Evolutionary conservation across 1,140 invertebrate genomes (phyloP).

Genomic region (Prorops nasuta): DNA sequence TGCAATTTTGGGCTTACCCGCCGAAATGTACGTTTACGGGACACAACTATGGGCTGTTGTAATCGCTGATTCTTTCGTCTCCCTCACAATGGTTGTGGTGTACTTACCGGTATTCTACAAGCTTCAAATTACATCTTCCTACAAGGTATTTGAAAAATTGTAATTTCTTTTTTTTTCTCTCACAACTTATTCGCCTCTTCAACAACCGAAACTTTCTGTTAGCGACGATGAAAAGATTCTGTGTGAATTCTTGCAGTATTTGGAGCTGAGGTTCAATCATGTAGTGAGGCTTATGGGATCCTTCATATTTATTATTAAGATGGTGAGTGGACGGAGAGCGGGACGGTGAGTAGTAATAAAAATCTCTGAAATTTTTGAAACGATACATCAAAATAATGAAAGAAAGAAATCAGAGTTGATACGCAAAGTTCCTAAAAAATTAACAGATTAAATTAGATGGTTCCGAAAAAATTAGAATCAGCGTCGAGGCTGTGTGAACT

Average conservation of each 20-base stretch:
- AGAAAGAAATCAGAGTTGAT: no score
- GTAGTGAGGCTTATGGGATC: constrained; percentile 66
- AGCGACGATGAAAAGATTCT: no score
- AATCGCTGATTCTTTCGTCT: constrained; percentile 68
- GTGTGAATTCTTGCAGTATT: constrained; percentile 71
- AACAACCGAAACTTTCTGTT: no score
- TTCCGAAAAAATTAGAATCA: no score
- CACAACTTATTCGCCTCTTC: no score
- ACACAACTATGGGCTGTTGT: constrained; percentile 74
- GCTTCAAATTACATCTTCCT: constrained; percentile 78
- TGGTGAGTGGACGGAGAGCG: constrained; percentile 41
- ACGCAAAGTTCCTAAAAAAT: no score
- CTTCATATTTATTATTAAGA: constrained; percentile 64
- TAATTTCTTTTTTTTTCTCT: neutral
- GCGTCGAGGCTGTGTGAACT: no score
- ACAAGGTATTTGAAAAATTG: constrained; percentile 64
- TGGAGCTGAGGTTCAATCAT: constrained; percentile 68
- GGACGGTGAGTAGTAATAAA: neutral
- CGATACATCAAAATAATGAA: no score
- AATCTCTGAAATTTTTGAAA: no score
- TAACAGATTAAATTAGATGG: no score
- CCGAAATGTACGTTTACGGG: constrained; percentile 88
- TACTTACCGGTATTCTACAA: constrained; percentile 87
- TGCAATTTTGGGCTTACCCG: constrained; percentile 83
- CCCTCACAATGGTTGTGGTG: constrained; percentile 68